Evolutionary conservation across 2,797 vertebrate genomes (phyloP), one percentile per base, ranked within the genome.

Genomic region (Aotus griseimembra): DNA sequence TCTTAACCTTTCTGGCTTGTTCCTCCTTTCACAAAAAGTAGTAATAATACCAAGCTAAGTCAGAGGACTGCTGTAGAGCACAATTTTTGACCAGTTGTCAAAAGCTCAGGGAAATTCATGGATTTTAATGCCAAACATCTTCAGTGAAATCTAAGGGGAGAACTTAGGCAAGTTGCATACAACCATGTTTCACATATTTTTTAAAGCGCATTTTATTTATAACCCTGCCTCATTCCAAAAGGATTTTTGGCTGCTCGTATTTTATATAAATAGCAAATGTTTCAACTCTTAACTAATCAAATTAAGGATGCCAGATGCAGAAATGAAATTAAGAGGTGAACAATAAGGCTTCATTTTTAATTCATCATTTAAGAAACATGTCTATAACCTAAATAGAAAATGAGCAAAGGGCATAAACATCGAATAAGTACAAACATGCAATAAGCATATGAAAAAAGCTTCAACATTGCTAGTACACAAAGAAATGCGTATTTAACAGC

Each of bases 311-410:
- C 46, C 90, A 20, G 15, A 58, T 72, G 39, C 7, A 93, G 81
- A 92, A 95, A 73, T 55, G 77, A 90, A 79, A 88, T 81, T 79
- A 52, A 82, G 64, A 84, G 20, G 39, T 55, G 44, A 96, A 28
- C 22, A 77, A 15, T 33, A 95, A 80, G 73, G 1, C 67, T 97
- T 95, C n/a, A 12, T 58, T 85, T 93, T 94, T 61, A 57, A 89
- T 93, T 81, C n/a, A 33, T 89, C 50, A 48, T 72, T 83, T 84
- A 89, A 84, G 61, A 95, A 88, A 72, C 28, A 46, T 46, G 39
- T 75, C 24, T 86, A 1, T 91, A 93, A 76, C n/a, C 26, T 46
- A 80, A 96, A 80, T 17, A 80, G n/a, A 89, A 96, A 93, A 75
- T 77, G 13, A 95, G 20, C 46, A 81, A 80, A 93, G 22, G 24